phyloP scores from a whole-genome alignment of 2,797 vertebrate species.

The Tolypeutes matacus region DNA sequence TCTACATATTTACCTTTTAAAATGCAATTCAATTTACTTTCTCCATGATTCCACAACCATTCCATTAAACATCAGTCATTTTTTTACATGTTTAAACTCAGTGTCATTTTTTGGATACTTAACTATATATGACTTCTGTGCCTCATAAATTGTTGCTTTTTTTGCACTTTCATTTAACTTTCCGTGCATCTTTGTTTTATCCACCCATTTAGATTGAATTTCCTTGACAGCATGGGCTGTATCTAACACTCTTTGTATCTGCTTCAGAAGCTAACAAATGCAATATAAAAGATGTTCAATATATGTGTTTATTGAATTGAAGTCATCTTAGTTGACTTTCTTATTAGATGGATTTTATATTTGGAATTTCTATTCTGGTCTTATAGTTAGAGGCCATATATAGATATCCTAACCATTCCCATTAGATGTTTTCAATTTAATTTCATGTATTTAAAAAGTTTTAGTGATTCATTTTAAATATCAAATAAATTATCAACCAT shows the following conservation, averaged over 20 bases:
- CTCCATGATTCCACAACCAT: conserved; percentile 11
- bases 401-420: background rate
- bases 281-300: conserved; percentile 19
- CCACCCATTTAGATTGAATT: background rate
- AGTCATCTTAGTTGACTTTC: conserved; percentile 32
- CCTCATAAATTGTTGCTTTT: conserved; percentile 30
- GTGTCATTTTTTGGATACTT: conserved; percentile 7
- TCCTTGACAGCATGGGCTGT: background rate
- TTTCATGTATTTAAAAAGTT: background rate
- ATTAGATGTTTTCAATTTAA: background rate
- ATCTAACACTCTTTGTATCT: background rate
- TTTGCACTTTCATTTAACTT: background rate
- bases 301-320: conserved; percentile 16
- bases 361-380: conserved; percentile 10
- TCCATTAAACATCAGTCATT: conserved; percentile 35
- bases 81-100: conserved; percentile 31
- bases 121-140: background rate
- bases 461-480: conserved; percentile 26
- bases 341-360: conserved; percentile 20
- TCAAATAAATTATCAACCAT: conserved; percentile 49
- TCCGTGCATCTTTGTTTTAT: background rate
- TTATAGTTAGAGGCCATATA: conserved; percentile 12
- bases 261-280: conserved; percentile 47
- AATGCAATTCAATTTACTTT: conserved; percentile 32
- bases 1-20: background rate